Evolutionary conservation across 1,140 invertebrate genomes (phyloP), one percentile per base, ranked within the genome.

Genomic region (Thaumetopoea pityocampa): DNA sequence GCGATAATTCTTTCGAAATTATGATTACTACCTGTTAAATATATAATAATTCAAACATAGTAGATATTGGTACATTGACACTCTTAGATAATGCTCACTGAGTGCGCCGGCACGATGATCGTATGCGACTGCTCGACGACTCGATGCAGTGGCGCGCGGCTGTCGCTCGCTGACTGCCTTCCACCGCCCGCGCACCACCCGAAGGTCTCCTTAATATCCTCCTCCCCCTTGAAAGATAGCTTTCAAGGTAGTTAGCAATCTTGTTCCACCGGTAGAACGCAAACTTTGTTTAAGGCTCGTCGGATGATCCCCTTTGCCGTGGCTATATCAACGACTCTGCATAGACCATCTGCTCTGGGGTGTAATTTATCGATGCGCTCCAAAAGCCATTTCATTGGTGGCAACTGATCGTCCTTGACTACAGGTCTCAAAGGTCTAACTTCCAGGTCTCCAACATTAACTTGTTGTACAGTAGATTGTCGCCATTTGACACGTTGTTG

Each of bases 401-500:
- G 18, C 18, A 19, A 19, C 3, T 19, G 3, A 19, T 19, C 18
- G 3, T 19, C 18, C 18, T 19, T 19, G 18, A 19, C 18, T 19
- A 19, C 6, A n/a, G n/a, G n/a, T 19, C 3, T 6, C 18, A 19
- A 19, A 19, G 3, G 4, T 3, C 18, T 6, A 19, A 19, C 18
- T 6, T 19, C 6, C 18, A 19, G 18, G 18, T 19, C 18, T 19
- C 6, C 3, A 19, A 4, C 18, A n/a, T n/a, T n/a, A n/a, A n/a
- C n/a, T n/a, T n/a, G n/a, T n/a, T n/a, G n/a, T n/a, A n/a, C n/a
- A n/a, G n/a, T n/a, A 19, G 18, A 6, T 19, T 6, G 3, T 6
- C 18, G 18, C 54, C 64, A 65, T 46, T 66, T 72, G 8, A 10
- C 12, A 29, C 49, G 14, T 7, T 51, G 43, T 34, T 68, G 60